These are phyloP conservation scores for Ferrisia virgata DNA, from an alignment of 2,888 invertebrate genomes.

Conservation along the genomic window DNA sequence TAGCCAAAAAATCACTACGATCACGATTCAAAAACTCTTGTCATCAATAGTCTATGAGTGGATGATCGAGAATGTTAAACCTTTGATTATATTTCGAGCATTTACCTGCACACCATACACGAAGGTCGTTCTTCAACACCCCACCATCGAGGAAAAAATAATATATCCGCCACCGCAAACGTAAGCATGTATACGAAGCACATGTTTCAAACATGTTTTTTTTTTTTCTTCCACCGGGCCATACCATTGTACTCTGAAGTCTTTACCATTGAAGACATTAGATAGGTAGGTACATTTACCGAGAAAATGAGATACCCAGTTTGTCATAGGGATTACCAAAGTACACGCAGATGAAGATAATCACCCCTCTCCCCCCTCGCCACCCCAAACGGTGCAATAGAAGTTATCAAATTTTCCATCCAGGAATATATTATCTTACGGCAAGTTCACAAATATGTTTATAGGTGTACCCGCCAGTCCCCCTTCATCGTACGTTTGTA, in stretches of 20 bases:
- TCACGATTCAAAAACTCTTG: background rate
- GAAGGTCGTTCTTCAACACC: slow-evolving; percentile 13
- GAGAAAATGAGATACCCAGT: background rate
- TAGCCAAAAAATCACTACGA: background rate
- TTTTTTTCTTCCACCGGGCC: background rate
- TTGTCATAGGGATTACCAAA: slow-evolving; percentile 1
- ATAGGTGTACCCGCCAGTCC: too few species aligned
- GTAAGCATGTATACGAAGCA: background rate
- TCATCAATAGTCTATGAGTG: slow-evolving; percentile 14
- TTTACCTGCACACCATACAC: background rate
- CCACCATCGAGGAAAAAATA: slow-evolving; percentile 6
- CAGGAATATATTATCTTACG: too few species aligned
- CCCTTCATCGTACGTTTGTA: background rate
- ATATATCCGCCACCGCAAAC: slow-evolving; percentile 1
- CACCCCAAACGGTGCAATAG: too few species aligned
- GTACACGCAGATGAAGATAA: background rate
- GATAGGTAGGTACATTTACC: background rate
- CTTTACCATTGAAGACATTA: background rate
- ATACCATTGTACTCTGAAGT: background rate
- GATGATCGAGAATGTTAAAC: background rate
- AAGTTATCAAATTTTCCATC: too few species aligned
- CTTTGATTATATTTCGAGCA: slow-evolving; percentile 23
- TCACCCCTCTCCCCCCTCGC: background rate
- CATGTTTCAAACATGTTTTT: background rate
- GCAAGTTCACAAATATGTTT: too few species aligned